phyloP scores from a whole-genome alignment of 2,113 vertebrate genomes.

The Oenanthe melanoleuca region DNA sequence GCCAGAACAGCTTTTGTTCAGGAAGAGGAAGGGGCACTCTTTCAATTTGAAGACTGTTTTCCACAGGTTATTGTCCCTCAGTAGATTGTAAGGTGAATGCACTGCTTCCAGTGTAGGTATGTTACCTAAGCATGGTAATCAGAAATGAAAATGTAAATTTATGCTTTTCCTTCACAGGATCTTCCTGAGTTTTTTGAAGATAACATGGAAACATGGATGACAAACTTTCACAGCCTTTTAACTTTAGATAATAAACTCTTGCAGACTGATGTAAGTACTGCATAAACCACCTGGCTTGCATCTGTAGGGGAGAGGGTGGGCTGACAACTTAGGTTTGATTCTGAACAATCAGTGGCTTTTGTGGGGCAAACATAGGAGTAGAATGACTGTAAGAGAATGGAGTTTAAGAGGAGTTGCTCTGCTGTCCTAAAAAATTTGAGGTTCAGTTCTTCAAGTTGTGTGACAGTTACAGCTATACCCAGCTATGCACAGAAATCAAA shows the following conservation, averaged over 20 bases:
- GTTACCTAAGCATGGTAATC: neutral
- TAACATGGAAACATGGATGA: constrained; percentile 99
- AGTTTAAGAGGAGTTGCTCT: neutral
- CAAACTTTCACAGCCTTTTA: constrained; percentile 93
- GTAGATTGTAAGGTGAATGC: neutral
- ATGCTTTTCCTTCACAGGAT: constrained; percentile 78
- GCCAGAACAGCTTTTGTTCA: neutral
- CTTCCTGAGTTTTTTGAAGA: constrained; percentile 99
- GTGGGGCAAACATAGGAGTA: neutral
- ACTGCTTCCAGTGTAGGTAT: neutral
- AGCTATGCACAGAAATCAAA: neutral
- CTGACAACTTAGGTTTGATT: neutral
- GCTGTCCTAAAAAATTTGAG: neutral
- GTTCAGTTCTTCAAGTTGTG: neutral
- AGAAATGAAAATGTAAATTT: neutral
- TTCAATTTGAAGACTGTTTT: neutral
- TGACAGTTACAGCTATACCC: neutral
- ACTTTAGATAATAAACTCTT: constrained; percentile 98
- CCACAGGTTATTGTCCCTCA: neutral
- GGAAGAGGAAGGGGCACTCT: neutral
- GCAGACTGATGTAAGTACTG: constrained; percentile 91
- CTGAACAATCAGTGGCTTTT: neutral
- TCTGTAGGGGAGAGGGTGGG: neutral
- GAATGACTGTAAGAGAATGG: neutral
- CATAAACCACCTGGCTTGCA: neutral